Evolutionary conservation across 2,888 invertebrate species (phyloP).

Genomic region (Caenorhabditis auriculariae): DNA sequence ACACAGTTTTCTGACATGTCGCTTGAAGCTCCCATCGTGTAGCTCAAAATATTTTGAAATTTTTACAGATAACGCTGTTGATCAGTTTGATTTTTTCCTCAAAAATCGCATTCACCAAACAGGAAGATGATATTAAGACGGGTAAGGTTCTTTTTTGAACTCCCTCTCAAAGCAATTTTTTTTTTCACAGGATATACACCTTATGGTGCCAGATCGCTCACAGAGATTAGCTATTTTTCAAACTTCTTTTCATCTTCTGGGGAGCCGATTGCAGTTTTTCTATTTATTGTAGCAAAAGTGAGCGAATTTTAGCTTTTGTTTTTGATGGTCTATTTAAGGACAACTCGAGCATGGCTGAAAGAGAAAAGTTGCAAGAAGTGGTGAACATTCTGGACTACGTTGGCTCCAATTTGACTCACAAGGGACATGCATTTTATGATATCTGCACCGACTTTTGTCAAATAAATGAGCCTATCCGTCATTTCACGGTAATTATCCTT

Average conservation of each 20-base stretch:
- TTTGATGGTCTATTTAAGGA: no score
- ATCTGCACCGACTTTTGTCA: conserved; percentile 57
- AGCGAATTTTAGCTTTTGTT: no score
- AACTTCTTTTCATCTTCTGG: conserved; percentile 44
- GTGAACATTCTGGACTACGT: conserved; percentile 47
- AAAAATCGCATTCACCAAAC: conserved; percentile 54
- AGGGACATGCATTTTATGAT: conserved; percentile 42
- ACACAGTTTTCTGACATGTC: no score
- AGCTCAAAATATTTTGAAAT: no score
- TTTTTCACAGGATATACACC: conserved; percentile 55
- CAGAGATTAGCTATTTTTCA: conserved; percentile 45
- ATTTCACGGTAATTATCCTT: conserved; percentile 40
- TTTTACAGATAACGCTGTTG: conserved; percentile 49
- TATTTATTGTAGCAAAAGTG: no score
- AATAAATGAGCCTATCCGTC: conserved; percentile 55
- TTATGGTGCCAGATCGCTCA: conserved; percentile 46
- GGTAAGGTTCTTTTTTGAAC: conserved; percentile 9
- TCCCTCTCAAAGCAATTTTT: background rate
- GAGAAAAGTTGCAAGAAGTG: conserved; percentile 44
- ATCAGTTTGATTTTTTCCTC: conserved; percentile 50
- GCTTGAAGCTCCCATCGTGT: no score
- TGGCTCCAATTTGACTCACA: conserved; percentile 35
- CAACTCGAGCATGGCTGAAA: conserved; percentile 41
- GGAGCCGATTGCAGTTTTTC: conserved; percentile 48
- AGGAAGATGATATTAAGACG: conserved; percentile 59